Conservation (phyloP, 2,888 invertebrate species). For the Cremastinae sp. region DNA sequence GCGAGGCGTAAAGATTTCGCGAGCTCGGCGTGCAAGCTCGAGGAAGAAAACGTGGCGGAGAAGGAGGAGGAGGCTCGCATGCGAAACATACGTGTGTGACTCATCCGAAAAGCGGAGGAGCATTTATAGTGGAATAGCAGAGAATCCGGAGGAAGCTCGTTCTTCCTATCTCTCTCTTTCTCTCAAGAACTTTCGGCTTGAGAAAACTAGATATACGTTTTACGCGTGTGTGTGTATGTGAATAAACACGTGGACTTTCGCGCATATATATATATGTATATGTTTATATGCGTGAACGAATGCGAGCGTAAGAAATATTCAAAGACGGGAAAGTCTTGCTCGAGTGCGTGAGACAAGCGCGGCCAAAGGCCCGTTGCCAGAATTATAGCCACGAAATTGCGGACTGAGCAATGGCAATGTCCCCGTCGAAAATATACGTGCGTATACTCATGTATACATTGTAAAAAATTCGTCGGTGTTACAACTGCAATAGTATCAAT, state of each 20-base stretch:
- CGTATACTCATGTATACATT: constrained; percentile 14
- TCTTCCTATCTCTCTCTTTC: constrained; percentile 24
- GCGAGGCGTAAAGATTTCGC: constrained; percentile 34
- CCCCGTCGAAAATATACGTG: constrained; percentile 47
- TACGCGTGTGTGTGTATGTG: neutral
- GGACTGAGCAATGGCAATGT: constrained; percentile 49
- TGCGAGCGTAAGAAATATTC: constrained; percentile 1
- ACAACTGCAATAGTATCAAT: too few species aligned
- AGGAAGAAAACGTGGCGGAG: neutral
- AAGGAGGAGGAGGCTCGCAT: constrained; percentile 19
- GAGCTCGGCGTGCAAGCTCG: constrained; percentile 25
- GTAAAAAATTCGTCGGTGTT: too few species aligned
- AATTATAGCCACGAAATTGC: constrained; percentile 56
- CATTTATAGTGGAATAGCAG: constrained; percentile 40
- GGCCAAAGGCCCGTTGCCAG: constrained; percentile 56
- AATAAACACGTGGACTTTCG: neutral
- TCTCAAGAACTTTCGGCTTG: constrained; percentile 31
- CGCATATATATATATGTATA: neutral
- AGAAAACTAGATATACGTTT: neutral
- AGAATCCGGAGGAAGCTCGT: constrained; percentile 45
- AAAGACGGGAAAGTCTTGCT: constrained; percentile 16
- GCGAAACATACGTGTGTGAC: constrained; percentile 36
- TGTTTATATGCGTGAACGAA: neutral
- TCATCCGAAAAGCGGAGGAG: constrained; percentile 24
- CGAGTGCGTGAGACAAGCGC: constrained; percentile 33